Percentiles rank a stretch among this genome's conserved stretches.
phyloP scores from a whole-genome alignment of 2,888 invertebrate genomes.

The Bombyx huttoni region DNA sequence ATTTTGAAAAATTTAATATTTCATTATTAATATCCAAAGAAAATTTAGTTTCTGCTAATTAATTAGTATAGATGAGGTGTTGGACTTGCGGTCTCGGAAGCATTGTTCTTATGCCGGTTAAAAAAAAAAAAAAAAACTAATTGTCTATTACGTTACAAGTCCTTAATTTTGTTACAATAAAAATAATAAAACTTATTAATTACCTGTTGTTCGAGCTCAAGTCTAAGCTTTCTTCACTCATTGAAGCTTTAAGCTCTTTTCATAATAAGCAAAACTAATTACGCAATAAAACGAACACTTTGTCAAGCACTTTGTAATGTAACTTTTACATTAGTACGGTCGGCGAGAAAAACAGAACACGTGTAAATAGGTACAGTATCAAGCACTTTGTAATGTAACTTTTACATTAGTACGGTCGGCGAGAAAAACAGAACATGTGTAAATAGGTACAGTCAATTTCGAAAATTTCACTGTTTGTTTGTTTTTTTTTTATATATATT shows the following conservation, averaged over 20 bases:
- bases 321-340: neutral
- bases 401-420: neutral
- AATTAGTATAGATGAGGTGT: too few relatives aligned
- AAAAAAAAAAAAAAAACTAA: too few relatives aligned
- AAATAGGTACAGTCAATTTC: neutral
- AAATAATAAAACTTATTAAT: neutral
- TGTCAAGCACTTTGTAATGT: neutral
- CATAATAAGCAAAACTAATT: slow-evolving; percentile 23
- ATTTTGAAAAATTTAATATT: too few relatives aligned
- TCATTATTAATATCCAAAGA: too few relatives aligned
- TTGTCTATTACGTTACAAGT: neutral
- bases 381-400: neutral
- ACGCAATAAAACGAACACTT: slow-evolving; percentile 5
- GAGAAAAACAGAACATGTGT: neutral
- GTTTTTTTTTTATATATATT: neutral
- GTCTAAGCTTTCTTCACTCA: slow-evolving; percentile 34
- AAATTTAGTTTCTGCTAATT: too few relatives aligned
- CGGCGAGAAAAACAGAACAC: neutral
- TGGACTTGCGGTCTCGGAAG: too few relatives aligned
- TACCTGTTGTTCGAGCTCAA: slow-evolving; percentile 34
- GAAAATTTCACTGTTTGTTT: neutral
- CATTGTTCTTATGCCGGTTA: too few relatives aligned
- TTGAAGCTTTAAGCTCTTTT: slow-evolving; percentile 25
- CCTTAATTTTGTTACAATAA: neutral
- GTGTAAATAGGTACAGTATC: too few relatives aligned